Evolutionary conservation across 2,888 invertebrate genomes (phyloP), one percentile per base, ranked within the genome.

Genomic region (Sphinx pinastri): DNA sequence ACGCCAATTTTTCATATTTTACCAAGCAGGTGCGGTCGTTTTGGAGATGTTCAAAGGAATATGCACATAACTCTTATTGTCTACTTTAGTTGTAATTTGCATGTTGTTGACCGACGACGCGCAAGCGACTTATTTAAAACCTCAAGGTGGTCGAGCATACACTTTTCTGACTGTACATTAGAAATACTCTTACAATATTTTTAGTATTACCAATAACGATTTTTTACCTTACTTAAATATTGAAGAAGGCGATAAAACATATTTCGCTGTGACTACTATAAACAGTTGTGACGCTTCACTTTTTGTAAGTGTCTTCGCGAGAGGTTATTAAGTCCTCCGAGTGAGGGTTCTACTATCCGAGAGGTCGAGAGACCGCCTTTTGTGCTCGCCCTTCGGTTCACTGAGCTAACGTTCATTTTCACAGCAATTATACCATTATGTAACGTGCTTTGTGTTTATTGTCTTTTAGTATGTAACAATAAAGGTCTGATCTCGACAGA

Each of bases 281-380:
- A 49, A 49, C 19, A 47, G 12, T 49, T 63, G 47, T 45, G 51
- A 74, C 74, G 63, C n/a, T 57, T 72, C 59, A 72, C 71, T 73
- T 78, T 81, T 82, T 81, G 78, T 77, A 78, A 85, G 81, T 81
- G 80, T 81, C 81, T 79, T 77, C 77, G 72, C 72, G 75, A 83
- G 84, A 82, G 80, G 82, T 81, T 81, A 87, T 88, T 88, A 87
- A 77, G 82, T 81, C 76, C 87, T 88, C 71, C 69, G 72, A 55
- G 19, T 75, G 75, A 77, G 76, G 73, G 66, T 73, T 68, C 74
- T 68, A 76, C 74, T 77, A 78, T 75, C 73, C 73, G 67, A 68
- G 72, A 76, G 76, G 81, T 77, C 76, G 75, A 79, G 77, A 72
- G 75, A 71, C 72, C 49, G 73, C 69, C 80, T 76, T 78, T 78